A percentile compares a stretch with the other conserved stretches of the same genome.
phyloP scores from a whole-genome alignment of 2,888 invertebrate species.

The Cremastinae sp. region DNA sequence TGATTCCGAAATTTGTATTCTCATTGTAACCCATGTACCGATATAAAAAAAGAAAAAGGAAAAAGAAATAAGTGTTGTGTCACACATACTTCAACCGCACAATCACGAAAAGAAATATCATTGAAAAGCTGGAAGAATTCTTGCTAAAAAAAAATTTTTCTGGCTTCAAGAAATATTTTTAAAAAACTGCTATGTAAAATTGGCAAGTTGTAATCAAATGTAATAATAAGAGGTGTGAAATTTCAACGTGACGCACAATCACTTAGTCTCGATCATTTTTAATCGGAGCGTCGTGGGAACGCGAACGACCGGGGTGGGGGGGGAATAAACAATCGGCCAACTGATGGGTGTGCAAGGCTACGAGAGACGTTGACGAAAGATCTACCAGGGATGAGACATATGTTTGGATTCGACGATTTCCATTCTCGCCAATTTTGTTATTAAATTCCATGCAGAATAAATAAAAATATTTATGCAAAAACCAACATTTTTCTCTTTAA shows the following conservation, averaged over 20 bases:
- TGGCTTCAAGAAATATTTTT: too few species aligned
- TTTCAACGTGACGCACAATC: constrained; percentile 56
- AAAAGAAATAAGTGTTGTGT: constrained; percentile 33
- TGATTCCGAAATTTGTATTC: constrained; percentile 34
- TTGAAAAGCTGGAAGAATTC: neutral
- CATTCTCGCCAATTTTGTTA: too few species aligned
- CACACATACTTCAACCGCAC: constrained; percentile 19
- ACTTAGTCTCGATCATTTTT: constrained; percentile 44
- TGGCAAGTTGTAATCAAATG: constrained; percentile 24
- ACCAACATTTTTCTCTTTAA: too few species aligned
- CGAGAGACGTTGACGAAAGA: too few species aligned
- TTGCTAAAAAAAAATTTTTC: too few species aligned
- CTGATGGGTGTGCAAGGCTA: too few species aligned
- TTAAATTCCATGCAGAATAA: too few species aligned
- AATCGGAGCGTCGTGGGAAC: constrained; percentile 11
- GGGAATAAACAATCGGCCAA: neutral
- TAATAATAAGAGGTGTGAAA: constrained; percentile 24
- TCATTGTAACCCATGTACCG: constrained; percentile 39
- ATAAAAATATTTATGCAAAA: too few species aligned
- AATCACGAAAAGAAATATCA: neutral
- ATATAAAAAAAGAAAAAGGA: constrained; percentile 27
- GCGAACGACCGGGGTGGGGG: constrained; percentile 1
- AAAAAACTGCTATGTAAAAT: too few species aligned
- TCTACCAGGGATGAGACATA: too few species aligned
- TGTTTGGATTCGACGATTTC: too few species aligned